Evolutionary conservation across 2,888 invertebrate species (phyloP), one percentile per base, ranked within the genome.

Genomic region (Morpho helenor): DNA sequence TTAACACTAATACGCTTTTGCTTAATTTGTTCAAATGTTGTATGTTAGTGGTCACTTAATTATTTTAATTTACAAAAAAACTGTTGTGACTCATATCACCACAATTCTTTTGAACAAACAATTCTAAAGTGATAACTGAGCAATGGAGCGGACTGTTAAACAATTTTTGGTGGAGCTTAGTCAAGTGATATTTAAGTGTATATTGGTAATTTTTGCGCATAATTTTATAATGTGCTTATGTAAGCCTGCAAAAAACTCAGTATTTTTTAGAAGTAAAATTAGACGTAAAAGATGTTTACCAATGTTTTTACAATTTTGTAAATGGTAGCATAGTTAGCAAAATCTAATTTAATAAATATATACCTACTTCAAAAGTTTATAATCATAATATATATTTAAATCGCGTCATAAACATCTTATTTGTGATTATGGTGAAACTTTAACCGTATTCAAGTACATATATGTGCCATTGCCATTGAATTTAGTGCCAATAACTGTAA

Each of bases 401-500:
- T 74, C 71, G 75, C 76, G 76, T 79, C 75, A 73, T 77, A 73
- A 74, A 66, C 72, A 69, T 65, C 61, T 63, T 70, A 68, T 70
- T 63, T 66, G 68, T 67, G 64, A 71, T 71, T 68, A 73, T 72
- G 69, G 72, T 71, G 73, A 74, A 77, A 74, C 70, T 72, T 74
- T 76, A 74, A 77, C 74, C 77, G 67, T 79, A 80, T 74, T 73
- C 77, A 78, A 82, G 78, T 82, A 84, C 58, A 82, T 85, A 82
- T 74, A 81, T 80, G 87, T 91, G 91, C 90, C 91, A 91, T 91
- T 81, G 79, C 76, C 77, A 80, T 78, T 80, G 72, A 83, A 80
- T 77, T 83, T 90, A 91, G 91, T 91, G 91, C 91, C 91, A 91
- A 90, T 91, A 91, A 90, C 91, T 91, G 91, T 90, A 84, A 79